Conservation (phyloP, 1,140 invertebrate species). For the Hirudo medicinalis region DNA sequence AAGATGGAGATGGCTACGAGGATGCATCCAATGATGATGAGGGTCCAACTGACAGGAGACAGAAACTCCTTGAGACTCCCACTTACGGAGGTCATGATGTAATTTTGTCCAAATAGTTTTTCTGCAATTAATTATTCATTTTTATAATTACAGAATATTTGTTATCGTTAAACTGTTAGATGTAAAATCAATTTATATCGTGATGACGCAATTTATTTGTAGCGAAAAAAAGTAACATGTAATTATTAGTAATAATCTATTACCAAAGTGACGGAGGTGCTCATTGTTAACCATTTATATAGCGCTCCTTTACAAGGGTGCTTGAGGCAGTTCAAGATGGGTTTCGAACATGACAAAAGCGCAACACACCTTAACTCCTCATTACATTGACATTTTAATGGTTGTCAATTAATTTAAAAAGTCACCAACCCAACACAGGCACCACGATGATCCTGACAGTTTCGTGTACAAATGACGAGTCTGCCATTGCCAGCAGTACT, state of each 20-base stretch:
- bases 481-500: not conserved
- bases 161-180: no score
- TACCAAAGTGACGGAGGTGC: no score
- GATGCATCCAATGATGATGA: conserved; percentile 8
- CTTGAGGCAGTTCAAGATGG: no score
- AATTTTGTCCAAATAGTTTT: not conserved
- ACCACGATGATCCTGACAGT: not conserved
- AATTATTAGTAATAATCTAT: not conserved
- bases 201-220: no score
- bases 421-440: not conserved
- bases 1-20: not conserved
- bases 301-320: no score
- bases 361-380: not conserved
- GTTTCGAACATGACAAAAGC: not conserved
- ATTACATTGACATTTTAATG: not conserved
- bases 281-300: no score
- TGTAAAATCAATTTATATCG: no score
- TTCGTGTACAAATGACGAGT: not conserved
- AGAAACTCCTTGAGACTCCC: not conserved
- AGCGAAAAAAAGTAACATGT: no score
- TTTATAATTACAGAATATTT: no score
- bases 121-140: not conserved
- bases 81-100: not conserved
- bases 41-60: not conserved
- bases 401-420: not conserved